Evolutionary conservation across 2,113 vertebrate species (phyloP).

Genomic region (Propithecus coquereli): DNA sequence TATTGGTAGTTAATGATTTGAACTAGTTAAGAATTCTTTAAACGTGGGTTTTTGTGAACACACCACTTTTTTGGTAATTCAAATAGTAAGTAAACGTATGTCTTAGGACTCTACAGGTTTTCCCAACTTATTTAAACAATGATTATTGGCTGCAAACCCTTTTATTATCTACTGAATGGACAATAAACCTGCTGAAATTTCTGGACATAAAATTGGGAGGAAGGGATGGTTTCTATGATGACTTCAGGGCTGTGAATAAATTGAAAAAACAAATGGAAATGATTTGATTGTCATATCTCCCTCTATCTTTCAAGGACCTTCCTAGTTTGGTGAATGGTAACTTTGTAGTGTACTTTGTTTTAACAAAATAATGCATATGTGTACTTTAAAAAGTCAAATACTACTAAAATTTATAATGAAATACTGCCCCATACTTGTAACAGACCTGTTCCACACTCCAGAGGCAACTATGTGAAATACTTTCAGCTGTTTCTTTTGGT

Average conservation of each 20-base stretch:
- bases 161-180: not conserved
- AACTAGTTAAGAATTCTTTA: slow-evolving; percentile 15
- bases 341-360: slow-evolving; percentile 9
- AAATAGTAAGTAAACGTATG: not conserved
- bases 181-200: not conserved
- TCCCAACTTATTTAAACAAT: not conserved
- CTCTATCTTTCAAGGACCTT: not conserved
- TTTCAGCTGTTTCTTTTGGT: not conserved
- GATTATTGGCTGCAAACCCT: not conserved
- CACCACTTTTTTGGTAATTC: not conserved
- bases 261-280: not conserved
- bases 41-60: not conserved
- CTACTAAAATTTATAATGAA: not conserved
- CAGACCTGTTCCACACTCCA: not conserved
- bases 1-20: not conserved
- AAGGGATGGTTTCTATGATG: not conserved
- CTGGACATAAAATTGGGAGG: not conserved
- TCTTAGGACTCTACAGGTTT: not conserved
- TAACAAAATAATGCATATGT: not conserved
- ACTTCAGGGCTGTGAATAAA: not conserved
- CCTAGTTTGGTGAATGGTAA: not conserved
- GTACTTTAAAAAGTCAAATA: slow-evolving; percentile 3
- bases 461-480: not conserved
- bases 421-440: not conserved
- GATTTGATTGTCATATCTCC: not conserved